A percentile compares a stretch with the other conserved stretches of the same genome.
Evolutionary conservation across 2,888 invertebrate genomes (phyloP).

Genomic region (Tetragonisca angustula): DNA sequence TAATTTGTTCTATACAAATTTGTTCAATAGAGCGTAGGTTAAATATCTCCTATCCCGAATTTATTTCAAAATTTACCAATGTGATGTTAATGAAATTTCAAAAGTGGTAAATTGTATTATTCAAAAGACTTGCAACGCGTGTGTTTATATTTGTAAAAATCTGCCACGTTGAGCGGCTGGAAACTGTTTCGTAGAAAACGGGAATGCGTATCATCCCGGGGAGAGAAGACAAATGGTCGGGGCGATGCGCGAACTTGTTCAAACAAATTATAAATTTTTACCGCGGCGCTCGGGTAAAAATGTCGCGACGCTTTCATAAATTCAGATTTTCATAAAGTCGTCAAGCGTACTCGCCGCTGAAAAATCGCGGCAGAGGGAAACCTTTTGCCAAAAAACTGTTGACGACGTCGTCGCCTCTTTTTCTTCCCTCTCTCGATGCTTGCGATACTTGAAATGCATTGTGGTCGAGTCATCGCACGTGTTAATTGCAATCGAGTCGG

Average conservation of each 20-base stretch:
- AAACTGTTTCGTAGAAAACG: background rate
- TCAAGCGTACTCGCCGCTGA: background rate
- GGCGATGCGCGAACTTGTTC: slow-evolving; percentile 13
- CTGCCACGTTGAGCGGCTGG: too few species aligned
- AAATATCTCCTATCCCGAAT: background rate
- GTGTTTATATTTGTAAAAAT: too few species aligned
- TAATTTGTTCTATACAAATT: too few species aligned
- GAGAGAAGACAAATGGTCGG: background rate
- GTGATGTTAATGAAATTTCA: background rate
- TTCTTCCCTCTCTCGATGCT: background rate
- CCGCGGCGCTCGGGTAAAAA: too few species aligned
- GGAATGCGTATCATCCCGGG: too few species aligned
- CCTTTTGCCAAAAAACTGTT: background rate
- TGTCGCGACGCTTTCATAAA: slow-evolving; percentile 7
- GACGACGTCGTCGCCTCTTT: background rate
- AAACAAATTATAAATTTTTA: slow-evolving; percentile 45
- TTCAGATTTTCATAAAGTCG: slow-evolving; percentile 29
- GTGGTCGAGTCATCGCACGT: background rate
- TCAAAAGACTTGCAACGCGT: too few species aligned
- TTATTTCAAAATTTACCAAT: background rate
- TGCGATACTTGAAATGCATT: background rate
- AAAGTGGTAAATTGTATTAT: too few species aligned
- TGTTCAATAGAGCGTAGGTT: background rate
- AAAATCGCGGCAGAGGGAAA: background rate
- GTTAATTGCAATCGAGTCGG: background rate